Base-by-base conservation (phyloP, 2,797 vertebrate species). In the Typhlichthys subterraneus region DNA sequence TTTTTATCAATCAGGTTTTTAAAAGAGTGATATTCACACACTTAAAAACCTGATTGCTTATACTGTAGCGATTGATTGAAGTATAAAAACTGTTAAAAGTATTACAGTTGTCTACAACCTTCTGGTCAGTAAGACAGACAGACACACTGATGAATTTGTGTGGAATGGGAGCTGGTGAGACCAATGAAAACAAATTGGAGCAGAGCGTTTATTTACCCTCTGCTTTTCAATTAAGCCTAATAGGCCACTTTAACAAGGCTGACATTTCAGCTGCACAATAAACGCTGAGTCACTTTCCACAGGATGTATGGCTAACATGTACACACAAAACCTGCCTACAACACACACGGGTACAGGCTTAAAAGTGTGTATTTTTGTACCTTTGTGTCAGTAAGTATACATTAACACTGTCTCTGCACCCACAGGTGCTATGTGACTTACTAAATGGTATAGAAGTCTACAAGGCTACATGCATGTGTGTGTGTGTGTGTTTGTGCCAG, bases 141-240 rank as follows among this genome's bases (percentile, higher is more conserved):
- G 45, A 48, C 2, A 59, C 61, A 62, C 58, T 76, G 79, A 88
- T 82, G 70, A 87, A 88, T 80, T 69, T 79, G 57, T 71, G 59
- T 77, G 61, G 77, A 84, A 79, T 49, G 77, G 86, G 76, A 85
- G 70, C 69, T 57, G 71, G 57, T 77, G 72, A 80, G 75, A 80
- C 56, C 69, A 68, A 75, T 63, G 68, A 89, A 86, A 91, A 90
- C 84, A 90, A 91, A 91, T 82, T 59, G 77, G 76, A 85, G 84
- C 75, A 38, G 67, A 69, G 73, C 65, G 72, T 90, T 91, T 91
- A 90, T 91, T 91, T 90, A 88, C 82, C 82, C 79, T 83, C 82
- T 65, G 82, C 79, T 76, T 78, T 81, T 87, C 83, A 87, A 87
- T 92, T 87, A 90, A 88, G 77, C 87, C 81, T 86, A 91, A 92